Base-by-base conservation (phyloP, 2,797 vertebrate genomes). In the Hoplostethus atlanticus region DNA sequence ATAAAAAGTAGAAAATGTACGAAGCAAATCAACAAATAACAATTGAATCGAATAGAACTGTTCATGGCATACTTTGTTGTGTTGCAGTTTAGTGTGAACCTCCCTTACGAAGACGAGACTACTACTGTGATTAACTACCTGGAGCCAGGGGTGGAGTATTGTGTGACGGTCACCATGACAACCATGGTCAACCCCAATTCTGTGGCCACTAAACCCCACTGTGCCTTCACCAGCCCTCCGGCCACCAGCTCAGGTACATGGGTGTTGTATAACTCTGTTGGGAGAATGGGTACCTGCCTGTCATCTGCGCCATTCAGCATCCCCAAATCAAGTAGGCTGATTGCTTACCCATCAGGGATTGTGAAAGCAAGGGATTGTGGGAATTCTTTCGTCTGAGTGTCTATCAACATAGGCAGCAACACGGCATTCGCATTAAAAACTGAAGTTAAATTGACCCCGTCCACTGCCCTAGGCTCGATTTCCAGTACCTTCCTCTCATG, bases 71-170 rank as follows among this genome's bases (percentile, higher is more conserved):
- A 28, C 28, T 28, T 3, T 28, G 28, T 36, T 61, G 54, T 79
- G 46, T 79, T 87, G 51, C 73, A 93, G 92, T 91, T 93, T 75
- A 65, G 1, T 0, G 34, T 91, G 48, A 65, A 9, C 0, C 15
- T 86, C 6, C 53, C 60, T 0, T 81, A 71, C 61, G 7, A 73
- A 6, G 66, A 87, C 48, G 65, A 90, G 65, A 74, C n/a, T 28
- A 3, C 28, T 28, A 28, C 28, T 0, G 2, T 68, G 64, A 85
- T 93, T 76, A 10, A 50, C 2, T 85, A 92, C 80, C 84, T 93
- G 73, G 78, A 93, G 80, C 83, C 84, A 0, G 89, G 86, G 4
- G 86, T 80, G 56, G 91, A 93, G 76, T 93, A 93, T 78, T 93
- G 92, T 13, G 83, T 93, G 42, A 88, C 61, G 0, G 82, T 87